phyloP scores from a whole-genome alignment of 1,140 invertebrate genomes.

The Triops cancriformis region DNA sequence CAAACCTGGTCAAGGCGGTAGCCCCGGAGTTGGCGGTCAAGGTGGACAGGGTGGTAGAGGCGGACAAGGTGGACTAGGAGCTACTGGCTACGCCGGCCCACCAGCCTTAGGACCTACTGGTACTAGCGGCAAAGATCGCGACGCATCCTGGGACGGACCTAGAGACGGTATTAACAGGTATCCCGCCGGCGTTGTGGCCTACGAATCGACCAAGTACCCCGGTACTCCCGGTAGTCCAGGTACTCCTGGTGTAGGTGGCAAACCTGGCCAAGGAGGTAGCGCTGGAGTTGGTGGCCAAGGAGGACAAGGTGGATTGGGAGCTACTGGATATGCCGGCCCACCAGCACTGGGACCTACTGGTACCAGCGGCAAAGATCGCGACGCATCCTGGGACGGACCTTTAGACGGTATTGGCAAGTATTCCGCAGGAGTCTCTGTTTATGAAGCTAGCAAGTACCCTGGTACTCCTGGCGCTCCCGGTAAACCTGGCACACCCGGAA shows the following conservation, averaged over 20 bases:
- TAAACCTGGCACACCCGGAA: not conserved
- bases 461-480: not conserved
- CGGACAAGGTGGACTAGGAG: conserved; percentile 12
- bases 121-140: not conserved
- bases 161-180: not conserved
- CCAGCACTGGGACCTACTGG: conserved; percentile 15
- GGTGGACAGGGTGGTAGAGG: conserved; percentile 29
- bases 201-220: not conserved
- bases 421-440: not conserved
- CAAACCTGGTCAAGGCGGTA: not conserved
- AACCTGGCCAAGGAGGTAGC: not conserved
- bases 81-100: conserved; percentile 15
- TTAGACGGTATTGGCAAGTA: not conserved
- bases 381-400: conserved; percentile 26
- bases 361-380: not conserved
- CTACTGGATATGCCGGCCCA: conserved; percentile 17
- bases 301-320: conserved; percentile 7
- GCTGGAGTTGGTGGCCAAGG: conserved; percentile 16
- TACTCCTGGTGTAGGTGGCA: not conserved
- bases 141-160: conserved; percentile 25
- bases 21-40: not conserved
- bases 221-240: not conserved
- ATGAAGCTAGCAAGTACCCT: not conserved
- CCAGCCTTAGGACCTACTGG: conserved; percentile 11
- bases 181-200: not conserved